Percentiles rank a stretch among this genome's conserved stretches.
Conservation (phyloP, 2,888 invertebrate genomes). For the Mactromeris polynyma region DNA sequence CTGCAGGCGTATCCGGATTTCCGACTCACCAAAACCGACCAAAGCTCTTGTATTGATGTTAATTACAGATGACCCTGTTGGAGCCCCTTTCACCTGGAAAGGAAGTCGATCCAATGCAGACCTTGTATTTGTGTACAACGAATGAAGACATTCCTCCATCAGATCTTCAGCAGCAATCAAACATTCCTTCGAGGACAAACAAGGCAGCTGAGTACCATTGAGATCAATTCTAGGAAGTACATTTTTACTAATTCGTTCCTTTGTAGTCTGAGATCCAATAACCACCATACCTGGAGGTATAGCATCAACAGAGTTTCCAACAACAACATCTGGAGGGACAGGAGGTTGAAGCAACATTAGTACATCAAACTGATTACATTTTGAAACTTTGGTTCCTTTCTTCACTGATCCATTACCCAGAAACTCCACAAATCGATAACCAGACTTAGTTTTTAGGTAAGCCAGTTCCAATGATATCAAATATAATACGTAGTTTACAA, state of each 20-base stretch:
- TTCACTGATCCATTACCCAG: slow-evolving; percentile 75
- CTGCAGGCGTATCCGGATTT: slow-evolving; percentile 75
- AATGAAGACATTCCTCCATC: slow-evolving; percentile 73
- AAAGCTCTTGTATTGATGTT: slow-evolving; percentile 77
- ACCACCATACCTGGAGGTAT: slow-evolving; percentile 75
- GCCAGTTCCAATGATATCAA: slow-evolving; percentile 74
- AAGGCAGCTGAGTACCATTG: slow-evolving; percentile 27
- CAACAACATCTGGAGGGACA: slow-evolving; percentile 50
- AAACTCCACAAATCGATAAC: slow-evolving; percentile 73
- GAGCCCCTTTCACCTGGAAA: slow-evolving; percentile 73
- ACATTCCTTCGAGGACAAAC: slow-evolving; percentile 72
- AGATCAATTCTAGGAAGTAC: slow-evolving; percentile 21
- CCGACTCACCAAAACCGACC: slow-evolving; percentile 75
- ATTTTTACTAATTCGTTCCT: neutral
- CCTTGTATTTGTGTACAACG: slow-evolving; percentile 73
- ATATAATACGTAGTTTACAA: slow-evolving; percentile 76
- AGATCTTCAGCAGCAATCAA: slow-evolving; percentile 66
- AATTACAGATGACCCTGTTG: slow-evolving; percentile 67
- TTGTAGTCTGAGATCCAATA: slow-evolving; percentile 49
- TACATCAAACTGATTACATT: slow-evolving; percentile 77
- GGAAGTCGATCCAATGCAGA: slow-evolving; percentile 76
- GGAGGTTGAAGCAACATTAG: slow-evolving; percentile 73
- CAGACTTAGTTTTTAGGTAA: slow-evolving; percentile 44
- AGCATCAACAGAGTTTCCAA: slow-evolving; percentile 43
- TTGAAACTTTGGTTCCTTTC: slow-evolving; percentile 71